Evolutionary conservation across 1,140 invertebrate species (phyloP), one percentile per base, ranked within the genome.

Genomic region (Agrilus planipennis): DNA sequence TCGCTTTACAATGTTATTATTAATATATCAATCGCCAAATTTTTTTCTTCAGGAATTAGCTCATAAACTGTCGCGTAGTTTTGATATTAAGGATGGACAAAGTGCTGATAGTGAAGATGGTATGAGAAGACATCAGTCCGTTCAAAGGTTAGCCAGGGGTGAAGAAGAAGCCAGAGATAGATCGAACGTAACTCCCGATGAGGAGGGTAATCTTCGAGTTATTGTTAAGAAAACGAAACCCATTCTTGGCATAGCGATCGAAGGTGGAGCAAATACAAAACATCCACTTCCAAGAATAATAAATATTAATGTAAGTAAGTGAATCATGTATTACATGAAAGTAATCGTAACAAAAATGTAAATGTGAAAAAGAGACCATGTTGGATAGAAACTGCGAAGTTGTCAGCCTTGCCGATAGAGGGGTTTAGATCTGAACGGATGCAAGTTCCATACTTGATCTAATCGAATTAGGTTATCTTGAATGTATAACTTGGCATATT

Each of bases 251-350:
- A 90, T 97, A 52, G 91, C 90, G 34, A 95, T 97, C 52, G 91
- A 95, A 71, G 93, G 93, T 42, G 93, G 93, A 34, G 82, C 84
- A 46, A 92, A 96, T 64, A 94, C 90, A 30, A 84, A 85, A 58
- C 90, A 95, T 67, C 84, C 87, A 31, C 71, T 94, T 48, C 91
- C 91, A 19, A 77, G 89, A 58, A 93, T 97, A 57, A 93, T 95
- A 53, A 92, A 92, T 65, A 93, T 97, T 60, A 89, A 94, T 68
- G 90, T 94, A 68, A 77, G 78, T 63, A 53, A 10, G n/a, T 6
- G 22, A 25, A 25, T 6, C n/a, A 25, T 25, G 22, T 25, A 7
- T 6, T 25, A 22, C 10, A 37, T 16, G 22, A 17, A 46, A 12
- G 27, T n/a, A n/a, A n/a, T n/a, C n/a, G n/a, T n/a, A n/a, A n/a